Evolutionary conservation across 1,140 invertebrate species (phyloP).

Genomic region (Orchesella cincta): DNA sequence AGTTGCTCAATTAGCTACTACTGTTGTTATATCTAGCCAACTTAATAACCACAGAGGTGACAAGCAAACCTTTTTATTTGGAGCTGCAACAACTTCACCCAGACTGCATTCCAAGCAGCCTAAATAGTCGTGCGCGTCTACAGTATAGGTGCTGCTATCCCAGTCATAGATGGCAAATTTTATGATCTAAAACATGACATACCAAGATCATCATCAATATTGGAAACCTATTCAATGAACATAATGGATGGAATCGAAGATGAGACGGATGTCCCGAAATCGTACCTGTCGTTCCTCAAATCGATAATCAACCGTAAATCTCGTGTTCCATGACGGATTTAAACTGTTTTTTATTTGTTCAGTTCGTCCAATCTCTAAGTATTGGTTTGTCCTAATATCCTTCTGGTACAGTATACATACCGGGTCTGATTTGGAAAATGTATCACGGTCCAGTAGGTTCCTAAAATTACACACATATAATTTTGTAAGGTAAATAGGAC

Average conservation of each 20-base stretch:
- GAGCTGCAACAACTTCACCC: conserved; percentile 49
- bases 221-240: conserved; percentile 1
- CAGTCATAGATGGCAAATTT: conserved; percentile 35
- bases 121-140: conserved; percentile 29
- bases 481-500: not conserved
- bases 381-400: conserved; percentile 41
- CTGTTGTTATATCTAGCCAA: too few species aligned
- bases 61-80: conserved; percentile 52
- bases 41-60: too few species aligned
- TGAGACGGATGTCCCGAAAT: conserved; percentile 46
- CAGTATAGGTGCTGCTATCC: not conserved
- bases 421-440: conserved; percentile 50
- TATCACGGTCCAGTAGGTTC: conserved; percentile 47
- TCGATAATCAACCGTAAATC: conserved; percentile 60
- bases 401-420: conserved; percentile 49
- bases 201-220: not conserved
- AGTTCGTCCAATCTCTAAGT: conserved; percentile 58
- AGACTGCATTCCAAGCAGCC: conserved; percentile 38
- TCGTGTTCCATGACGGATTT: conserved; percentile 62
- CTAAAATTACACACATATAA: conserved; percentile 39
- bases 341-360: conserved; percentile 61
- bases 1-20: not conserved
- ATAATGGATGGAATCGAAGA: too few species aligned
- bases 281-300: conserved; percentile 60
- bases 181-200: not conserved